phyloP scores from a whole-genome alignment of 2,797 vertebrate species.

The Melanotaenia parkinsoni region DNA sequence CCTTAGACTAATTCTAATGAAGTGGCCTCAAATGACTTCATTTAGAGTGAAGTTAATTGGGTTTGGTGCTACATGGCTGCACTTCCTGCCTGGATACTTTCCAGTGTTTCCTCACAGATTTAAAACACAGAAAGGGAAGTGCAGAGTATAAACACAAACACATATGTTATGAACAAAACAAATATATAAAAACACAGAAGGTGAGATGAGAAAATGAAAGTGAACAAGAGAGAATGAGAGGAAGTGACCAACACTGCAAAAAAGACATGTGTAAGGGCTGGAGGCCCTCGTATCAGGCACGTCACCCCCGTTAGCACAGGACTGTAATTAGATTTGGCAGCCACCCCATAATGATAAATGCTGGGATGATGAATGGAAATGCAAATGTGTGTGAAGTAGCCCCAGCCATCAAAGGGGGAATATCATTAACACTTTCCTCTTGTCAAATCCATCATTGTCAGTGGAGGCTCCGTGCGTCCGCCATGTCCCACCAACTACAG shows the following conservation, averaged over 20 bases:
- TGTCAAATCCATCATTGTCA: constrained; percentile 98
- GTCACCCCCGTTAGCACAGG: constrained; percentile 91
- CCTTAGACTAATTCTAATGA: constrained; percentile 84
- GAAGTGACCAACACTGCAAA: constrained; percentile 69
- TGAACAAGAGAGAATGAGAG: constrained; percentile 62
- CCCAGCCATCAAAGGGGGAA: constrained; percentile 90
- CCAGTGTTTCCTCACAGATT: constrained; percentile 79
- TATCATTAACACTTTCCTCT: constrained; percentile 97
- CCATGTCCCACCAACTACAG: constrained; percentile 76
- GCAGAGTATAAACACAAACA: constrained; percentile 52
- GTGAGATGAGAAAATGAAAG: constrained; percentile 63
- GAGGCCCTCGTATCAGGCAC: constrained; percentile 73
- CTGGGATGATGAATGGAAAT: constrained; percentile 97
- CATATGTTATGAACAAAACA: constrained; percentile 44
- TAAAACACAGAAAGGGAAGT: constrained; percentile 33
- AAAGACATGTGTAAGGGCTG: constrained; percentile 69
- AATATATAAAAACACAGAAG: constrained; percentile 49
- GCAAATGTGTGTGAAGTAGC: constrained; percentile 95
- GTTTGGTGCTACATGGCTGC: constrained; percentile 89
- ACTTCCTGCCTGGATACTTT: constrained; percentile 89
- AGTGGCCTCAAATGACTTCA: constrained; percentile 88
- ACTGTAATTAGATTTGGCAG: constrained; percentile 99
- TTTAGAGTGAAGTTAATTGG: constrained; percentile 93
- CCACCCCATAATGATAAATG: constrained; percentile 94
- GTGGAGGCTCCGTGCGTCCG: constrained; percentile 81